Conservation (phyloP, 2,888 invertebrate genomes). For the Strigamia crassipes region DNA sequence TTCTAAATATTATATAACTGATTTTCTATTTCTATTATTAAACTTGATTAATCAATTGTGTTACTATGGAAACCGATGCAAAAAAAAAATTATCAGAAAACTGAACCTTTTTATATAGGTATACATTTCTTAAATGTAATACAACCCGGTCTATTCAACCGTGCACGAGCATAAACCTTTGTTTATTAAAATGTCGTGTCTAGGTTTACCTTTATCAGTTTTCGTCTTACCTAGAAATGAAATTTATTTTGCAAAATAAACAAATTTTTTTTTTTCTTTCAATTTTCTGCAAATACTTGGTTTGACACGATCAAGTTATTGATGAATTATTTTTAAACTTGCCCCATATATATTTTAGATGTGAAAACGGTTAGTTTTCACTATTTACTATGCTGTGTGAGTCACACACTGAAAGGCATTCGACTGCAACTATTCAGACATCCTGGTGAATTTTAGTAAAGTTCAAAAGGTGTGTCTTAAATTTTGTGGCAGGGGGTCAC, state of each 20-base stretch:
- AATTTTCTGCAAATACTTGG: neutral
- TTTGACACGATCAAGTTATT: neutral
- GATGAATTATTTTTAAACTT: slow-evolving; percentile 15
- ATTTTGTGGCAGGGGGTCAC: neutral
- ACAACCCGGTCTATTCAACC: neutral
- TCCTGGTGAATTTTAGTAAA: neutral
- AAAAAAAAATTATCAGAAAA: neutral
- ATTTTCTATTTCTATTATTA: neutral
- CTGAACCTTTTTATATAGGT: neutral
- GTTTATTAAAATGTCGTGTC: no score
- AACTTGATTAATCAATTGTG: neutral
- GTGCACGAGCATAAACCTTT: no score
- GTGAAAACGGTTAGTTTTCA: neutral
- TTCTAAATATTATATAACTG: neutral
- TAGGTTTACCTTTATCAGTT: neutral
- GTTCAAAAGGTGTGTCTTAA: slow-evolving; percentile 17
- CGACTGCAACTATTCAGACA: neutral
- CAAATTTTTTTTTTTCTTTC: neutral
- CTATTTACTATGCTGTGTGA: neutral
- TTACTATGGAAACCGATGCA: neutral
- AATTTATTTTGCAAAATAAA: neutral
- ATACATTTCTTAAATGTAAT: neutral
- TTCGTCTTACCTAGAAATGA: neutral
- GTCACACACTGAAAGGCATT: neutral
- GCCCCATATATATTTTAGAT: neutral